Evolutionary conservation across 2,888 invertebrate species (phyloP).

Genomic region (Blastobasis lacticolella): DNA sequence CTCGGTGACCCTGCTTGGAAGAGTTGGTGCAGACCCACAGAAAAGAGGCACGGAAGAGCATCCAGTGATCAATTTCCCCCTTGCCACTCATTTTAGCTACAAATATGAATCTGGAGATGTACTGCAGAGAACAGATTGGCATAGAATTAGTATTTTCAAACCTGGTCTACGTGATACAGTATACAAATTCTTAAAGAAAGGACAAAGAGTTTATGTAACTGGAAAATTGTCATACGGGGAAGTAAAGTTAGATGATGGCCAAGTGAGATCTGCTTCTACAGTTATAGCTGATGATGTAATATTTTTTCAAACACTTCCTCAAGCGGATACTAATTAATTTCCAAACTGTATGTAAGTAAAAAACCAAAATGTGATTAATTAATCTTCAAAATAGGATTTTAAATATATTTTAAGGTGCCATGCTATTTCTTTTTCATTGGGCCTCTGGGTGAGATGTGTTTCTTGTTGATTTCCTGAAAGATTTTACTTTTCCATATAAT

Average conservation of each 20-base stretch:
- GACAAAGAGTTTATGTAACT: conserved; percentile 86
- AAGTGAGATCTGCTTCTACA: conserved; percentile 80
- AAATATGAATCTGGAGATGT: conserved; percentile 86
- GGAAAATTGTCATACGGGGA: conserved; percentile 91
- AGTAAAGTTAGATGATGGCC: conserved; percentile 84
- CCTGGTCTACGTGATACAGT: conserved; percentile 87
- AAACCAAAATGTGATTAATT: no score
- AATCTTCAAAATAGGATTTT: no score
- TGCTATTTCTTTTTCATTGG: no score
- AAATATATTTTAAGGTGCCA: no score
- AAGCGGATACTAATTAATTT: not conserved
- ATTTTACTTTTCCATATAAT: no score
- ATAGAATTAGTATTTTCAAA: conserved; percentile 89
- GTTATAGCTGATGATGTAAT: conserved; percentile 91
- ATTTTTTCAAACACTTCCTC: conserved; percentile 76
- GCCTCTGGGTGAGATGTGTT: no score
- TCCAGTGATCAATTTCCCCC: conserved; percentile 90
- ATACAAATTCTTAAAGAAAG: conserved; percentile 86
- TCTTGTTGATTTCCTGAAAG: no score
- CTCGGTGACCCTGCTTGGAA: conserved; percentile 87
- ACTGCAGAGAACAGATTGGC: conserved; percentile 93
- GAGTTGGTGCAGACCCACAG: conserved; percentile 92
- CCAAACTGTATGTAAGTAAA: no score
- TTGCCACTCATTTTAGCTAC: conserved; percentile 92
- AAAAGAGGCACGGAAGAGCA: conserved; percentile 86